Evolutionary conservation across 92 coral and sea anemone genomes (phyloP), one percentile per base, ranked within the genome.

Genomic region (Pocillopora grandis): DNA sequence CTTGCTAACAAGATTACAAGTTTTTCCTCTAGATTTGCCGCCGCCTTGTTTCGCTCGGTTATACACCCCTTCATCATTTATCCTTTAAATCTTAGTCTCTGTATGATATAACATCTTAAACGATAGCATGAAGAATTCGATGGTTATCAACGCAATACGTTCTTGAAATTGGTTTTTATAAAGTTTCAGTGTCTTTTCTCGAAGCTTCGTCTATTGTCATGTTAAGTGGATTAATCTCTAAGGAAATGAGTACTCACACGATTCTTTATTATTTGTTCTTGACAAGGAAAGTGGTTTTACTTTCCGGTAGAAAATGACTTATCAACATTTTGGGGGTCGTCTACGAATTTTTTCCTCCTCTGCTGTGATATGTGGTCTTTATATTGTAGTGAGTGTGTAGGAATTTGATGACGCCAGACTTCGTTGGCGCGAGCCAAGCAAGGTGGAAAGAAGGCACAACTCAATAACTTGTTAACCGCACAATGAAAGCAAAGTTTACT

Each of bases 161-260:
- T 42, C 67, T 21, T 42, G 42, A 74, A 48, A 68, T 42, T 20
- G 20, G 62, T 61, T 63, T 27, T 27, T 27, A 27, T 27, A 27
- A 61, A 75, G 62, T 62, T 56, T 1, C 33, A 63, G 64, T 83
- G 75, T 49, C 52, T 56, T 83, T 83, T 31, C 56, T 5, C 37
- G 77, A 58, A 59, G 33, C 33, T 12, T 71, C 21, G 59, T 20
- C 69, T 9, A 62, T 83, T 83, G 86, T 83, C 48, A 83, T 83
- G 86, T 62, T 83, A 83, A 83, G 73, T 73, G 64, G 48, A 52
- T 33, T 49, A 17, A 72, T 61, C 74, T 73, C 78, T 31, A 63
- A 62, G 52, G 85, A 70, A 80, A 70, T 74, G 66, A 18, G 75
- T 23, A 49, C 48, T 15, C 42, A 64, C 23, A 49, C 21, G 8